Evolutionary conservation across 2,888 invertebrate species (phyloP).

Genomic region (Hemaris fuciformis): DNA sequence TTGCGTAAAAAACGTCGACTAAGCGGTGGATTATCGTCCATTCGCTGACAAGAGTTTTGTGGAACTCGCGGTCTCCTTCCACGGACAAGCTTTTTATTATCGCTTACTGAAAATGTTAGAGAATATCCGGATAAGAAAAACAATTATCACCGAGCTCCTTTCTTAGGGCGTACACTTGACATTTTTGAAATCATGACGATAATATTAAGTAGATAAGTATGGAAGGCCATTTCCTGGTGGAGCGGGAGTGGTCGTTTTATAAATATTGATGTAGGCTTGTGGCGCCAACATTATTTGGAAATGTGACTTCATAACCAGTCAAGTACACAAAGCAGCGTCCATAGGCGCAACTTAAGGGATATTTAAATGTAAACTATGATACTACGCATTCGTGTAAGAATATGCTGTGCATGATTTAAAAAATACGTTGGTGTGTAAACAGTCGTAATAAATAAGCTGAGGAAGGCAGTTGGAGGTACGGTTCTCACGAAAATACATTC

Average conservation of each 20-base stretch:
- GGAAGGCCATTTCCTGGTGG: slow-evolving; percentile 28
- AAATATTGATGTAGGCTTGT: slow-evolving; percentile 27
- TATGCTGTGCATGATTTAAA: not conserved
- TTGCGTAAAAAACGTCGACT: slow-evolving; percentile 66
- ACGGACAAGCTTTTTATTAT: slow-evolving; percentile 64
- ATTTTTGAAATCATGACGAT: slow-evolving; percentile 31
- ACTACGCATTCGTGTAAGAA: not conserved
- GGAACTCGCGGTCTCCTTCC: slow-evolving; percentile 55
- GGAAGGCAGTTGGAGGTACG: slow-evolving; percentile 50
- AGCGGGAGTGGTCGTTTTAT: slow-evolving; percentile 27
- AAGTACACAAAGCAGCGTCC: not conserved
- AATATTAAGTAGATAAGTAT: slow-evolving; percentile 36
- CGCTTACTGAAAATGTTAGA: slow-evolving; percentile 45
- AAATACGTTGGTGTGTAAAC: not conserved
- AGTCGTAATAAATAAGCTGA: slow-evolving; percentile 48
- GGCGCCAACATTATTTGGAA: slow-evolving; percentile 18
- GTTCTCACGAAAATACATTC: slow-evolving; percentile 61
- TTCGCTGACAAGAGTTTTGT: slow-evolving; percentile 73
- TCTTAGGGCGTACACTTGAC: slow-evolving; percentile 32
- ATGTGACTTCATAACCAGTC: slow-evolving; percentile 8
- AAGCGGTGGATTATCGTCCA: slow-evolving; percentile 72
- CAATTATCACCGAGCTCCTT: slow-evolving; percentile 45
- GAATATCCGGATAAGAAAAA: slow-evolving; percentile 49
- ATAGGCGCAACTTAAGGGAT: not conserved
- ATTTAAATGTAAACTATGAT: slow-evolving; percentile 6